Conservation (phyloP, 2,888 invertebrate species). For the Tortrix viridana region DNA sequence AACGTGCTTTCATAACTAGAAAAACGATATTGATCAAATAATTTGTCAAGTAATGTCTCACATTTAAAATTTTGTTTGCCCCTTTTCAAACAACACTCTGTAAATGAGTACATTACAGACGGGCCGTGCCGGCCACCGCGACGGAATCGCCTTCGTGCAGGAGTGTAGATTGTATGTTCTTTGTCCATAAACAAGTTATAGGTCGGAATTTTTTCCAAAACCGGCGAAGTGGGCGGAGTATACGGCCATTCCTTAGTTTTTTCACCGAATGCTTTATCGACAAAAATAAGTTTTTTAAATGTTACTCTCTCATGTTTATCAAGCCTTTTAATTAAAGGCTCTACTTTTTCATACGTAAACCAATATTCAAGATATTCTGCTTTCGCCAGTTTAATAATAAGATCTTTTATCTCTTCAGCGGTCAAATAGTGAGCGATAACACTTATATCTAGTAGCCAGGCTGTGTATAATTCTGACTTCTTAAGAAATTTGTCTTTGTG, state of each 20-base stretch:
- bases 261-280: conserved; percentile 14
- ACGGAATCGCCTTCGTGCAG: too few relatives aligned
- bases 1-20: conserved; percentile 14
- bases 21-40: conserved; percentile 21
- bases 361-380: conserved; percentile 16
- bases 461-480: conserved; percentile 28
- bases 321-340: conserved; percentile 25
- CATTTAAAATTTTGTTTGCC: neutral
- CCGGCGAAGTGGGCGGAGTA: conserved; percentile 10
- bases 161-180: too few relatives aligned
- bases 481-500: conserved; percentile 13
- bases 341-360: conserved; percentile 24
- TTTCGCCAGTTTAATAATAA: conserved; percentile 26
- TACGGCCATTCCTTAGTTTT: conserved; percentile 28
- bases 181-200: conserved; percentile 17
- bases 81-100: too few relatives aligned
- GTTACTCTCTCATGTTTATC: conserved; percentile 15
- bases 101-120: too few relatives aligned
- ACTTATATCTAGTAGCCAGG: conserved; percentile 16
- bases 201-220: conserved; percentile 4
- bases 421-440: conserved; percentile 14
- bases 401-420: conserved; percentile 14
- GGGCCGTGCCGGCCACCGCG: neutral
- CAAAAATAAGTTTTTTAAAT: conserved; percentile 22
- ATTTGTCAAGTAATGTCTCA: conserved; percentile 16